Conservation (phyloP, 2,888 invertebrate species). For the Eilema depressum region DNA sequence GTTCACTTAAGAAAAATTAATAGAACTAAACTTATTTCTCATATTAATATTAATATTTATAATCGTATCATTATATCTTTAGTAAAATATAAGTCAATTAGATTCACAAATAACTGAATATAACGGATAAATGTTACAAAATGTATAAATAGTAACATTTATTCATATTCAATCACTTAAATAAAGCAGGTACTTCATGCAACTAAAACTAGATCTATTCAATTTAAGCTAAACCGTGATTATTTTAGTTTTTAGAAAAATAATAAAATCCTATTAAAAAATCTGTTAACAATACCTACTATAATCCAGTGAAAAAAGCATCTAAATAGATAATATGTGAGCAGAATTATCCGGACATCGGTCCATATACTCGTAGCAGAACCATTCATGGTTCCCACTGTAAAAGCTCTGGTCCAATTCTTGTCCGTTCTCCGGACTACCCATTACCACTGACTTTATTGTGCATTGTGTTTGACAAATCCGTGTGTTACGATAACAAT, state of each 20-base stretch:
- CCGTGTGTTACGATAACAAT: no score
- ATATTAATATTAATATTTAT: neutral
- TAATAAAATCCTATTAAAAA: no score
- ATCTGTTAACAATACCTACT: no score
- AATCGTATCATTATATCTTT: neutral
- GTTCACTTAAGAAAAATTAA: neutral
- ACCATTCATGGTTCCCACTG: no score
- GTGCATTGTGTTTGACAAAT: neutral
- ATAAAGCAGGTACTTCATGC: conserved; percentile 1
- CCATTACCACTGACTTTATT: no score
- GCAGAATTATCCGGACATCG: no score
- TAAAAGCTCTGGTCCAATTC: no score
- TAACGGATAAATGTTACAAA: neutral
- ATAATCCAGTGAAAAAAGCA: neutral
- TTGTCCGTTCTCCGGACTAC: no score
- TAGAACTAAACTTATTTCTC: neutral
- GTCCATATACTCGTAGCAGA: no score
- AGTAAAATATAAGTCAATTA: neutral
- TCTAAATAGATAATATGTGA: neutral
- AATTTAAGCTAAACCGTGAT: no score
- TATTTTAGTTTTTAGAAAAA: no score
- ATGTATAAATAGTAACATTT: neutral
- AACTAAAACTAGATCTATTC: neutral
- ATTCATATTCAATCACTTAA: neutral
- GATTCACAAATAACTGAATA: neutral